Evolutionary conservation across 2,797 vertebrate genomes (phyloP).

Genomic region (Nannoperca australis): DNA sequence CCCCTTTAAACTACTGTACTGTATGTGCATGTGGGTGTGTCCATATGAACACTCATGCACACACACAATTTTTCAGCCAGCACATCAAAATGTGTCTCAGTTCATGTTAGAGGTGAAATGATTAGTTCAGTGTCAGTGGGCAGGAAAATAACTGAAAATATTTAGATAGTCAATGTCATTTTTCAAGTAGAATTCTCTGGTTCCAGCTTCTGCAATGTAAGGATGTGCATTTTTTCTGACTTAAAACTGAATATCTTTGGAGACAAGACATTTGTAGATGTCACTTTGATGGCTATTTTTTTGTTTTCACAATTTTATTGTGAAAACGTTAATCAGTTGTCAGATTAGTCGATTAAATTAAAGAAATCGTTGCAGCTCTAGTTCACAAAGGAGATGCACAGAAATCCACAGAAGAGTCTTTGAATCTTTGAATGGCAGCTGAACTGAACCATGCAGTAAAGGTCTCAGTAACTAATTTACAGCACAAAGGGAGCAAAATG

Average conservation of each 20-base stretch:
- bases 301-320: neutral
- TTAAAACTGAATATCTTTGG: neutral
- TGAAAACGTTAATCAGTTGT: neutral
- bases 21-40: conserved; percentile 6
- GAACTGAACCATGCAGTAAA: conserved; percentile 13
- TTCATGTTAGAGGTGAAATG: neutral
- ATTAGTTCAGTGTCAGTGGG: neutral
- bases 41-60: neutral
- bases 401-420: conserved; percentile 10
- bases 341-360: neutral
- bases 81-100: neutral
- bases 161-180: neutral
- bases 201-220: neutral
- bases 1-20: conserved; percentile 1
- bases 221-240: neutral
- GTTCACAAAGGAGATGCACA: neutral
- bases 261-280: neutral
- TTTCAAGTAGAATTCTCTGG: neutral
- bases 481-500: conserved; percentile 38
- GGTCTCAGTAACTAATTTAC: conserved; percentile 12
- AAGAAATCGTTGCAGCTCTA: neutral
- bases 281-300: neutral
- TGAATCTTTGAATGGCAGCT: conserved; percentile 36
- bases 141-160: neutral
- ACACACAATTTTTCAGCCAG: neutral